Evolutionary conservation across 2,113 vertebrate species (phyloP), one percentile per base, ranked within the genome.

Genomic region (Anthoscopus minutus): DNA sequence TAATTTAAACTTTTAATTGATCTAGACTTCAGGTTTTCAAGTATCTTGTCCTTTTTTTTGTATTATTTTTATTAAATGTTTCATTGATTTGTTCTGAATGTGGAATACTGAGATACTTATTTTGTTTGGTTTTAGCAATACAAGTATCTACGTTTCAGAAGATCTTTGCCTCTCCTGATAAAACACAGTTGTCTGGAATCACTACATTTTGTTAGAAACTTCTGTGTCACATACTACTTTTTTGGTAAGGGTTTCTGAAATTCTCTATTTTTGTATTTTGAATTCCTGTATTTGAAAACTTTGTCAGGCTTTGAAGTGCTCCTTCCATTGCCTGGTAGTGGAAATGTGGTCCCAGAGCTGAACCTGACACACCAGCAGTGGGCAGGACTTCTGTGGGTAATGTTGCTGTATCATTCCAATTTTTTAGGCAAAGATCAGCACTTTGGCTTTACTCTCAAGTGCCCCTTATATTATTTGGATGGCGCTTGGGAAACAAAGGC

Each of bases 111-210:
- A 96, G 51, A 40, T 76, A 10, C 30, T 69, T 37, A 2, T 47
- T 61, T 54, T 71, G 24, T 81, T 96, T 89, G 35, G 73, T 97
- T 96, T 87, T 88, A 99, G 99, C 99, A 99, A 98, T 99, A 98
- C 97, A 99, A 99, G 95, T 99, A 99, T 87, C 97, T 99, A 65
- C 98, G 97, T 69, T 99, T 99, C 96, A 98, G 99, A 87, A 98
- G 98, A 91, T 98, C 98, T 53, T 94, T 99, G 74, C 97, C 97
- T 42, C 96, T 98, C 80, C 98, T 99, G 40, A 65, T 99, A 92
- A 99, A 98, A 66, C 98, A 98, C 96, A 98, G 99, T 33, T 98
- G 98, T 71, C 92, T 98, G 97, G 98, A 99, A 81, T 98, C 99
- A 4, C 76, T 99, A 2, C 99, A 99, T 96, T 98, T 98, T 57